Evolutionary conservation across 1,140 invertebrate species (phyloP), one percentile per base, ranked within the genome.

Genomic region (Argopecten irradians): DNA sequence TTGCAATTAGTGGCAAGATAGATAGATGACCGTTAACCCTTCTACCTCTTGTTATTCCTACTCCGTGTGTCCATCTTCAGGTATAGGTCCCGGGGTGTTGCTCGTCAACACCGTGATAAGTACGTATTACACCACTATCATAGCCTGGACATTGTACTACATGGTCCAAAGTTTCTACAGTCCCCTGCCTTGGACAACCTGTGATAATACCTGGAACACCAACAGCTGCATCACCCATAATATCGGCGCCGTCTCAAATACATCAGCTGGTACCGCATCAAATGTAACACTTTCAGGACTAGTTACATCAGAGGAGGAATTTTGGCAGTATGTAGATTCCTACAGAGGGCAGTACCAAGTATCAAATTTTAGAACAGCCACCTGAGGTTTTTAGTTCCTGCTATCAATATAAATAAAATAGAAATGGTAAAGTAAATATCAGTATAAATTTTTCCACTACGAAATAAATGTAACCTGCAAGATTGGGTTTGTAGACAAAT

Each of bases 51-150:
- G n/a, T n/a, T n/a, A n/a, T n/a, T n/a, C n/a, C n/a, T 14, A n/a
- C 34, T 36, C 19, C 83, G 82, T n/a, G 28, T 35, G 13, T 87
- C 82, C 34, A 83, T 86, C 39, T 82, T 14, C 88, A 94, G 94
- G 94, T 28, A 82, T 94, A 46, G 94, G 93, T 3, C 89, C 90
- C 33, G 93, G 91, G 8, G 94, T 94, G 93, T 87, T 93, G 14
- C 84, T 93, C 14, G 88, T 93, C 14, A 93, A 92, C 0, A 89
- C 88, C 32, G 91, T 94, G 41, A 87, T 87, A 16, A 90, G 84
- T 34, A 89, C 99, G 97, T 99, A 99, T 95, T 99, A 99, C 96
- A 99, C 99, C 96, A 98, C 98, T 84, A 98, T 99, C 93, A 98
- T 99, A 86, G 98, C 98, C 16, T 99, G 98, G 98, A 98, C 98